Evolutionary conservation across 2,888 invertebrate genomes (phyloP).

Genomic region (Aplocera efformata): DNA sequence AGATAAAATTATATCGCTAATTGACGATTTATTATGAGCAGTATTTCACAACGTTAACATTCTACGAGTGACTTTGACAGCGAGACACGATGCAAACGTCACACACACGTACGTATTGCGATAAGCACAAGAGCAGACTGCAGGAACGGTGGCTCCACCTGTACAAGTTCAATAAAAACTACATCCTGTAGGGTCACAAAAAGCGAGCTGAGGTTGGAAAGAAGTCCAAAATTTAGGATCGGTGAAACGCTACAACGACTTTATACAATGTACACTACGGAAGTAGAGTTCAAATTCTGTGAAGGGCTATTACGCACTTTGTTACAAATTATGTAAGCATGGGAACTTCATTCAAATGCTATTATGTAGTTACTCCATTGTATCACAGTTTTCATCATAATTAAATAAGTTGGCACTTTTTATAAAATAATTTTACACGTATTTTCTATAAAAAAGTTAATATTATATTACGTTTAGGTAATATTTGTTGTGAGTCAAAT

Average conservation of each 20-base stretch:
- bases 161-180: constrained; percentile 48
- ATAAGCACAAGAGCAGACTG: constrained; percentile 49
- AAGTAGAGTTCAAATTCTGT: constrained; percentile 49
- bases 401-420: too few relatives aligned
- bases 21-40: constrained; percentile 41
- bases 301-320: constrained; percentile 43
- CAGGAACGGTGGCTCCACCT: constrained; percentile 69
- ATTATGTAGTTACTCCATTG: constrained; percentile 9
- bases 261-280: constrained; percentile 58
- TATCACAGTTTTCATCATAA: not conserved
- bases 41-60: constrained; percentile 53
- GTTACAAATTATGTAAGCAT: constrained; percentile 32
- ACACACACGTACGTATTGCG: constrained; percentile 47
- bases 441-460: too few relatives aligned
- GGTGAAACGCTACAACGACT: constrained; percentile 66
- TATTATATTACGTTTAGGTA: too few relatives aligned
- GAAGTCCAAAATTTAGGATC: constrained; percentile 61
- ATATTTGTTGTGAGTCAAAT: too few relatives aligned
- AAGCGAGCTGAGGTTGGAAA: constrained; percentile 48
- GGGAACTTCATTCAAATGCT: constrained; percentile 32
- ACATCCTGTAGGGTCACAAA: constrained; percentile 56
- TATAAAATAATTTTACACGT: too few relatives aligned
- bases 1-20: constrained; percentile 35
- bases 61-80: constrained; percentile 62
- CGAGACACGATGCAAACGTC: constrained; percentile 63